Base-by-base conservation (phyloP, 2,888 invertebrate species). In the Drosophila rubida region DNA sequence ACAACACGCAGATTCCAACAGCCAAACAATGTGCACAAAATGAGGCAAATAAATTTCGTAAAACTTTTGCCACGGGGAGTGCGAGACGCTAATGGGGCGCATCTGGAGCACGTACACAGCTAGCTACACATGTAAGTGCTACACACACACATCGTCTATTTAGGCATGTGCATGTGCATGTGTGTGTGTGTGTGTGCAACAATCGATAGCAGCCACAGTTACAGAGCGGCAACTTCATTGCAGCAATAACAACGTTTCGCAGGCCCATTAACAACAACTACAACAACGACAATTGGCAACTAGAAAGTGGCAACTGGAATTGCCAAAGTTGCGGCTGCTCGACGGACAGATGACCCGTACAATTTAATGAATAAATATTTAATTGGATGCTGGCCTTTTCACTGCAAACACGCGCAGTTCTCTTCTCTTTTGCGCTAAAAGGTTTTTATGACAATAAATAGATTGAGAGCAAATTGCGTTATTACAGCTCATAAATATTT, bases 1-100 rank as follows among this genome's bases (percentile, higher is more conserved):
- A 70, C 79, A 74, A 74, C 85, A 80, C 85, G 85, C 80, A 80
- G 82, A 80, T 79, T 81, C 62, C 49, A 42, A 63, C 50, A 62
- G 59, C 58, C 44, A 66, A 83, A 79, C 79, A 80, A 78, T 84
- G 81, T 62, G 69, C 67, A 67, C 72, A 70, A 80, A 84, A 87
- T 81, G 82, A 87, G 75, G 83, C 78, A 82, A 81, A 81, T 84
- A 81, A 81, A 84, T 81, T 81, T 54, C 42, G 54, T 32, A 54
- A 30, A 85, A 80, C 58, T 80, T 82, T 80, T 63, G 53, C 68
- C 48, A 60, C 42, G 48, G 63, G 46, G 25, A 65, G 59, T 4
- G 32, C 59, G 46, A 65, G 63, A 70, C 68, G 68, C 70, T 74
- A 74, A 74, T 74, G 74, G 74, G 62, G 71, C 75, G 71, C 75